Conservation (phyloP, 2,888 invertebrate genomes). For the Elmis aenea region DNA sequence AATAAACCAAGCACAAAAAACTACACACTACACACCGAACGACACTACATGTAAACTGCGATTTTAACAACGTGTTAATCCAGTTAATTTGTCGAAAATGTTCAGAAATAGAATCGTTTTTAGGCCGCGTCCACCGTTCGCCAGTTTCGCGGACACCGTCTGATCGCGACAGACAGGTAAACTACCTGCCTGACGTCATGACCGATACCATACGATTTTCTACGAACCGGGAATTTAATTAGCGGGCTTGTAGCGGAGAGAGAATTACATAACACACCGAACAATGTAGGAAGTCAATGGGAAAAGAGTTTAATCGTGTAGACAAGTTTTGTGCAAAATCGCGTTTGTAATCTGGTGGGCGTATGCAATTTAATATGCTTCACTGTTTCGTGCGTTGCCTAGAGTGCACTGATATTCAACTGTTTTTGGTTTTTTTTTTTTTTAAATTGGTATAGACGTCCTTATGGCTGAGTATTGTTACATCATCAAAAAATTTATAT, state of each 20-base stretch:
- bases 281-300: background rate
- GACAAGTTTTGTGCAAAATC: background rate
- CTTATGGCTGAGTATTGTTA: too few relatives aligned
- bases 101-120: background rate
- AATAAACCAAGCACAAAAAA: too few relatives aligned
- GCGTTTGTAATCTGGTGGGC: too few relatives aligned
- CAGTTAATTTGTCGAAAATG: too few relatives aligned
- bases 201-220: slow-evolving; percentile 22
- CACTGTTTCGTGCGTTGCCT: too few relatives aligned
- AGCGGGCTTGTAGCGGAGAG: slow-evolving; percentile 5
- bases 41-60: background rate
- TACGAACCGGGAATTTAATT: slow-evolving; percentile 24
- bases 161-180: slow-evolving; percentile 28
- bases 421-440: too few relatives aligned
- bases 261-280: slow-evolving; percentile 2
- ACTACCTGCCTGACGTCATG: slow-evolving; percentile 27
- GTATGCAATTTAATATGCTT: too few relatives aligned
- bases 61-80: background rate
- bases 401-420: too few relatives aligned
- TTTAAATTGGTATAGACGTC: too few relatives aligned
- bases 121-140: slow-evolving; percentile 20
- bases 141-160: slow-evolving; percentile 28
- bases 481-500: too few relatives aligned
- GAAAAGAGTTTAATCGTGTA: background rate
- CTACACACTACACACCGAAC: background rate